Base-by-base conservation (phyloP, 2,113 vertebrate species). In the Corydoras maculifer region DNA sequence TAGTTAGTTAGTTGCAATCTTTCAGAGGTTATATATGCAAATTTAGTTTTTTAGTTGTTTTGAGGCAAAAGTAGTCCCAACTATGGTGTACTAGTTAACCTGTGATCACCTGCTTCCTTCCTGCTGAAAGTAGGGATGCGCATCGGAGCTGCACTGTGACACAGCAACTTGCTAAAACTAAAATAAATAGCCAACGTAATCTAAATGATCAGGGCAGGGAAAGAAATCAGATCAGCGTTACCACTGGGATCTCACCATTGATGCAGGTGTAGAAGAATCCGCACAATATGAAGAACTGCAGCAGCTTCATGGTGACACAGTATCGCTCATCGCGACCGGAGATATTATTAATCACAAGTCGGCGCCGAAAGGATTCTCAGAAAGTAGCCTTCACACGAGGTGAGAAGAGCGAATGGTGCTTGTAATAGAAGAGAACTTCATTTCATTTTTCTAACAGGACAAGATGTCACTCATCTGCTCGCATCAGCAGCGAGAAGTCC, bases 241-340 rank as follows among this genome's bases (percentile, higher is more conserved):
- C 3, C 51, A 14, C 13, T 7, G 7, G 49, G 3, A 78, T 83
- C 88, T 85, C 80, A 89, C 88, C 88, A 55, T 81, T 18, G 77
- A 74, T 77, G 66, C 82, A 79, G 78, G 78, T 79, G 84, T 65
- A 77, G 43, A 89, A 79, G 81, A 88, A 83, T 87, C 88, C 88
- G 82, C 83, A 88, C 80, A 89, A 83, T 81, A 87, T 82, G 57
- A 87, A 67, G 85, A 84, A 86, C 53, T 82, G 86, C 84, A 88
- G 82, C 75, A 85, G 84, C 86, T 80, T 85, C 88, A 89, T 88
- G 79, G 83, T 88, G 86, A 85, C 86, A 87, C 86, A 85, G 85
- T 86, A 84, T 81, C 81, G 81, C 77, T 25, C 82, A 80, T 84
- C 58, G 79, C 76, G 77, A 79, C 61, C 73, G 30, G 57, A 53